phyloP scores from a whole-genome alignment of 2,797 vertebrate genomes.

The Myotis findleyi region DNA sequence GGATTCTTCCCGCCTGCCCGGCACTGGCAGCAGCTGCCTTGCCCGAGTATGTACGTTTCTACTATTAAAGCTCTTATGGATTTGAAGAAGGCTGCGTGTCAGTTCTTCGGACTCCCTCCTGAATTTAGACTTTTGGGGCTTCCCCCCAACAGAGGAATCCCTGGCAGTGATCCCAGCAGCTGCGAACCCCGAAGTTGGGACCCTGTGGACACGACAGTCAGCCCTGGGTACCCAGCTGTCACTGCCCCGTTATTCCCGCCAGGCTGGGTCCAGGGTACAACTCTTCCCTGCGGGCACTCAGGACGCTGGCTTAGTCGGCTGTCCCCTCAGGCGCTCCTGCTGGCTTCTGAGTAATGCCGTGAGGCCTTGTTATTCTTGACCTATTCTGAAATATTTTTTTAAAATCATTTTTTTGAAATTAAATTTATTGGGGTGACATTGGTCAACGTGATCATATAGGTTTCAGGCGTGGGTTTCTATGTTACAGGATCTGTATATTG shows the following conservation, averaged over 20 bases:
- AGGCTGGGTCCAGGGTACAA: background rate
- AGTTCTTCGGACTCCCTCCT: background rate
- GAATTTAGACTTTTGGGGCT: background rate
- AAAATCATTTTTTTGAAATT: background rate
- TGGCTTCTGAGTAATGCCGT: background rate
- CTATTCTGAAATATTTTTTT: background rate
- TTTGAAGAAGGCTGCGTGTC: background rate
- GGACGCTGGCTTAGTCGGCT: background rate
- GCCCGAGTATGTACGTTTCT: background rate
- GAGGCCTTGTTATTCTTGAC: background rate
- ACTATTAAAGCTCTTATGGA: background rate
- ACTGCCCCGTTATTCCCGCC: background rate
- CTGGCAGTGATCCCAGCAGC: background rate
- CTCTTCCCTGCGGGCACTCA: background rate
- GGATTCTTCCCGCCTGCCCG: background rate
- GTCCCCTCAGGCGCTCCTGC: background rate
- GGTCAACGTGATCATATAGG: too few relatives aligned
- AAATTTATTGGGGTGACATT: background rate
- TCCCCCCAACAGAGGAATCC: background rate
- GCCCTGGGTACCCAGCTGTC: background rate
- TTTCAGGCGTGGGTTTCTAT: too few relatives aligned
- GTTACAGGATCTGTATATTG: too few relatives aligned
- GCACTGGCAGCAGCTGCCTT: background rate
- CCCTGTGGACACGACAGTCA: background rate
- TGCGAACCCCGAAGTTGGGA: background rate